phyloP scores from a whole-genome alignment of 2,113 vertebrate species.

The Colius striatus region DNA sequence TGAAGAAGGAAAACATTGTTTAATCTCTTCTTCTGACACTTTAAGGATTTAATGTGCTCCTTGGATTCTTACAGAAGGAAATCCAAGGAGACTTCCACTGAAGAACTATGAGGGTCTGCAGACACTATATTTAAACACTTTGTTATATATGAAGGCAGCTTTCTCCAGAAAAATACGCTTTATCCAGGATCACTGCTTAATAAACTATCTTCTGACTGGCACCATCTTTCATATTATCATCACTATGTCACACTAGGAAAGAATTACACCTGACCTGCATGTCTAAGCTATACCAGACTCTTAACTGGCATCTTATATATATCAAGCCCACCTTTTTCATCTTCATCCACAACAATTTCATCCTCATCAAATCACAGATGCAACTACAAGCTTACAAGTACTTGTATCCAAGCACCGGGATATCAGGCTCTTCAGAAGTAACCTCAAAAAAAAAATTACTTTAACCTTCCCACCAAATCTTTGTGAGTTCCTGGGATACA shows the following conservation, averaged over 20 bases:
- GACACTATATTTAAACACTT: background rate
- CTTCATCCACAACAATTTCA: background rate
- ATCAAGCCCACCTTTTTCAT: background rate
- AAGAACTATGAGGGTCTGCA: background rate
- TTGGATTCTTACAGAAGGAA: background rate
- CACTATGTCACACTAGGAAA: background rate
- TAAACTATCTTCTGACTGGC: background rate
- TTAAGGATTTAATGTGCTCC: background rate
- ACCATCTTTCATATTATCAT: background rate
- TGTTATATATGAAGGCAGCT: background rate
- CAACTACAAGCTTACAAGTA: background rate
- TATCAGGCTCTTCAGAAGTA: background rate
- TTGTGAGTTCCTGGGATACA: background rate
- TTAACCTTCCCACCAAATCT: background rate
- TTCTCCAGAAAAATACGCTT: background rate
- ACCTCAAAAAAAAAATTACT: background rate
- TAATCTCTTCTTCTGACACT: background rate
- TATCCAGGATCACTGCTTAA: background rate
- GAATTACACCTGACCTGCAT: background rate
- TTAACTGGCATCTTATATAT: background rate
- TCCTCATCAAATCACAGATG: background rate
- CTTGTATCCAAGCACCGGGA: background rate
- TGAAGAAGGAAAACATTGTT: background rate
- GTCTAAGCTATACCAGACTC: background rate
- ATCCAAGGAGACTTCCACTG: background rate